Conservation (phyloP, 1,140 invertebrate species). For the Xylocopa sonorina region DNA sequence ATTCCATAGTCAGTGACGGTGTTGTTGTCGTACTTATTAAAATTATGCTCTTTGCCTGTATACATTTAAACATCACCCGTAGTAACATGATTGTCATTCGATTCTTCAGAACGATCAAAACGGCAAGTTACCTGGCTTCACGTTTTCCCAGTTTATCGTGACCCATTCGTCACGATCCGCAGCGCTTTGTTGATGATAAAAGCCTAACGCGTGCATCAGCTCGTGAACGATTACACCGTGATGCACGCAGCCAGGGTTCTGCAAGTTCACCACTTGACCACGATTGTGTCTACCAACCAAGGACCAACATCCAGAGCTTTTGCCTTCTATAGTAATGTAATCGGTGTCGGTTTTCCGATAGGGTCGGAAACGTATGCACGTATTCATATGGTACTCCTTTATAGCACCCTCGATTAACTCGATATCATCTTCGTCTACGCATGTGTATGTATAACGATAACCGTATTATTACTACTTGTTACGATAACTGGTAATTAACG, state of each 20-base stretch:
- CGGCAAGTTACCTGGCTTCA: conserved; percentile 79
- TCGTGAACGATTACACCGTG: conserved; percentile 86
- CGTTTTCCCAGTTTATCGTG: conserved; percentile 85
- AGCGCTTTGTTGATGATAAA: conserved; percentile 87
- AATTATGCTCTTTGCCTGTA: conserved; percentile 85
- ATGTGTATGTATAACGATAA: too few relatives aligned
- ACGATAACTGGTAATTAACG: not conserved
- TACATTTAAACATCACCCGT: too few relatives aligned
- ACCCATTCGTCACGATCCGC: conserved; percentile 86
- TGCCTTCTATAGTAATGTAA: conserved; percentile 77
- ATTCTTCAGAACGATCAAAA: not conserved
- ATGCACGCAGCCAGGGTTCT: conserved; percentile 82
- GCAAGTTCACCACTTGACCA: conserved; percentile 85
- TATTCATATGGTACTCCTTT: conserved; percentile 83
- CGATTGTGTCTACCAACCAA: conserved; percentile 82
- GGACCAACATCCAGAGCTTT: conserved; percentile 82
- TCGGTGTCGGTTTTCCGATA: conserved; percentile 84
- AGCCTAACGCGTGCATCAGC: conserved; percentile 86
- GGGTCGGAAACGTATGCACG: conserved; percentile 84
- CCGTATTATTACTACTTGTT: too few relatives aligned
- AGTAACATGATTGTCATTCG: not conserved
- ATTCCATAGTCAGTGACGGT: conserved; percentile 85
- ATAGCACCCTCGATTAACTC: conserved; percentile 80
- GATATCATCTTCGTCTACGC: conserved; percentile 81
- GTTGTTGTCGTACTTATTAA: conserved; percentile 86